Evolutionary conservation across 2,797 vertebrate genomes (phyloP).

Genomic region (Knipowitschia caucasica): DNA sequence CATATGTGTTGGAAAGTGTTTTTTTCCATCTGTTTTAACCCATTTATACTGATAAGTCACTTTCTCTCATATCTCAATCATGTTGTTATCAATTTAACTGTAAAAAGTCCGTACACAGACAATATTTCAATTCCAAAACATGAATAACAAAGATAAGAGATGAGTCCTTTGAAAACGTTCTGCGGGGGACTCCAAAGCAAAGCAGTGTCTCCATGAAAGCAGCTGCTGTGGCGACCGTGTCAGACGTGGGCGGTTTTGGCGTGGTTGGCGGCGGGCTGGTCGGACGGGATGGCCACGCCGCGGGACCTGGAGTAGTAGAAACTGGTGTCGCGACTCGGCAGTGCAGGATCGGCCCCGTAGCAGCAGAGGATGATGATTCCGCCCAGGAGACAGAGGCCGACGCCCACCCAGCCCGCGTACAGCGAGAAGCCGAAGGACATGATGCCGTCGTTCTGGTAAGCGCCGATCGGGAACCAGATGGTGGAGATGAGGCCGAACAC

Average conservation of each 20-base stretch:
- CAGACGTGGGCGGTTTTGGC: slow-evolving; percentile 92
- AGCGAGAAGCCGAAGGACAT: slow-evolving; percentile 94
- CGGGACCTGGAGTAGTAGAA: slow-evolving; percentile 89
- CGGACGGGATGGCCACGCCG: slow-evolving; percentile 61
- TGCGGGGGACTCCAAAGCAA: no score
- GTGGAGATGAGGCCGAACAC: slow-evolving; percentile 85
- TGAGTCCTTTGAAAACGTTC: no score
- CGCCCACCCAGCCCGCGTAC: slow-evolving; percentile 91
- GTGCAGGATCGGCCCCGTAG: slow-evolving; percentile 53
- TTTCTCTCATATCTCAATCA: no score
- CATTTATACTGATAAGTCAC: no score
- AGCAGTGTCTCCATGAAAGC: no score
- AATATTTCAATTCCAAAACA: no score
- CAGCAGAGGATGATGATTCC: slow-evolving; percentile 84
- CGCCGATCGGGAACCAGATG: slow-evolving; percentile 91
- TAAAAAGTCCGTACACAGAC: no score
- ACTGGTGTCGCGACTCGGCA: slow-evolving; percentile 80
- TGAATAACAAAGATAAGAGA: no score
- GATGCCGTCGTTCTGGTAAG: slow-evolving; percentile 80
- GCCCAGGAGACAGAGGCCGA: slow-evolving; percentile 85
- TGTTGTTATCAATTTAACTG: no score
- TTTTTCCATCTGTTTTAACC: no score
- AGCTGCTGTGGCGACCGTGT: slow-evolving; percentile 28
- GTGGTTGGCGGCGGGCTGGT: slow-evolving; percentile 74
- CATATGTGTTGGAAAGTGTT: no score